A percentile compares a stretch with the other conserved stretches of the same genome.
phyloP scores from a whole-genome alignment of 1,140 invertebrate genomes.

The Nymphalis io region DNA sequence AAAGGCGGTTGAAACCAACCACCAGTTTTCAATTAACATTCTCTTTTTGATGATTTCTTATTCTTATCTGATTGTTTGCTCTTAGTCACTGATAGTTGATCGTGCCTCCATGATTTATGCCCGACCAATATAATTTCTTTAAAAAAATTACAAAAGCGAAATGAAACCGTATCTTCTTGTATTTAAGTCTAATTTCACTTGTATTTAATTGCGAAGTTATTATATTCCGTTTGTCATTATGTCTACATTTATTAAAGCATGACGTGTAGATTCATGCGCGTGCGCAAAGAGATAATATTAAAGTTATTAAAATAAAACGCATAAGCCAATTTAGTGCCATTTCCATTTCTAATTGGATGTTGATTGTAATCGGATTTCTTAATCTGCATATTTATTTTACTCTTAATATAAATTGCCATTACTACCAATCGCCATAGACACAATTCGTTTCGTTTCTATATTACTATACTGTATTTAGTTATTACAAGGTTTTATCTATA shows the following conservation, averaged over 20 bases:
- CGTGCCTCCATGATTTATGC: slow-evolving; percentile 51
- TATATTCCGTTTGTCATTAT: slow-evolving; percentile 43
- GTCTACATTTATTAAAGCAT: slow-evolving; percentile 47
- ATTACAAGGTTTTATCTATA: too few species aligned
- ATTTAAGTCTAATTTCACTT: slow-evolving; percentile 19
- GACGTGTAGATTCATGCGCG: slow-evolving; percentile 30
- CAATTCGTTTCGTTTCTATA: neutral
- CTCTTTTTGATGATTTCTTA: slow-evolving; percentile 56
- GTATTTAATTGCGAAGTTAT: slow-evolving; percentile 18
- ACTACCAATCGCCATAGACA: neutral
- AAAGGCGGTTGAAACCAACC: slow-evolving; percentile 37
- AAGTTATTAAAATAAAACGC: slow-evolving; percentile 34
- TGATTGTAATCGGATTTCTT: slow-evolving; percentile 29
- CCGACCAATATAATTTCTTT: slow-evolving; percentile 39
- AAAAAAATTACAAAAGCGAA: neutral
- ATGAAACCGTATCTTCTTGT: slow-evolving; percentile 5
- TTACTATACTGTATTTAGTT: neutral
- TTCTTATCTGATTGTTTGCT: slow-evolving; percentile 51
- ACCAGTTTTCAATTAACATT: slow-evolving; percentile 53
- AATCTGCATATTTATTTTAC: slow-evolving; percentile 5
- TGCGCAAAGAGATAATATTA: slow-evolving; percentile 36
- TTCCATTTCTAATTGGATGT: slow-evolving; percentile 34
- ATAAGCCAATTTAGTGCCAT: slow-evolving; percentile 29
- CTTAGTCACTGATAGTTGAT: slow-evolving; percentile 49
- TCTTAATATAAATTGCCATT: neutral